A percentile compares a stretch with the other conserved stretches of the same genome.
Conservation (phyloP, 2,888 invertebrate species). For the Euplexia lucipara region DNA sequence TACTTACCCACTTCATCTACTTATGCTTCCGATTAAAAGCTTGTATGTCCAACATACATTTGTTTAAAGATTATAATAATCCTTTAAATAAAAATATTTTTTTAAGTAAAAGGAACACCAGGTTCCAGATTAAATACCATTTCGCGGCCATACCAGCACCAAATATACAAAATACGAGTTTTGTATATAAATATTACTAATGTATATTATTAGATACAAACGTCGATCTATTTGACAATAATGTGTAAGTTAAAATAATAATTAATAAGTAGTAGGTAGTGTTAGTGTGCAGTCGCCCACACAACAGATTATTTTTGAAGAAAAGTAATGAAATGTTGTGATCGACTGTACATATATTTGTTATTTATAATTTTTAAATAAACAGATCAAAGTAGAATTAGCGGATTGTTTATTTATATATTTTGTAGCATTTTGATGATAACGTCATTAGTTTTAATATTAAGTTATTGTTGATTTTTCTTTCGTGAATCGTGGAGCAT, state of each 20-base stretch:
- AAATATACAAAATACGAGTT: slow-evolving; percentile 58
- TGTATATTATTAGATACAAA: slow-evolving; percentile 47
- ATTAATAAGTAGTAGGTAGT: slow-evolving; percentile 22
- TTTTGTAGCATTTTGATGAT: slow-evolving; percentile 55
- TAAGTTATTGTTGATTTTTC: slow-evolving; percentile 57
- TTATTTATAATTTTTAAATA: slow-evolving; percentile 45
- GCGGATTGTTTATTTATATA: slow-evolving; percentile 63
- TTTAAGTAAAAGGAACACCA: slow-evolving; percentile 8
- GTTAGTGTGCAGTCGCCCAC: slow-evolving; percentile 34
- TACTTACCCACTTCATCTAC: background rate
- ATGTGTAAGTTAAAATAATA: slow-evolving; percentile 30
- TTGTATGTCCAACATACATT: slow-evolving; percentile 13
- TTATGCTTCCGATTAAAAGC: background rate
- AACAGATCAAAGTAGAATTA: slow-evolving; percentile 57
- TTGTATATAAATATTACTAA: slow-evolving; percentile 49
- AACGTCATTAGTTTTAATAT: slow-evolving; percentile 32
- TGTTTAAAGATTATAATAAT: slow-evolving; percentile 8
- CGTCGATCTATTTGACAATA: slow-evolving; percentile 47
- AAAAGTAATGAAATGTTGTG: background rate
- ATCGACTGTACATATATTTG: slow-evolving; percentile 22
- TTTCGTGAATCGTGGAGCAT: slow-evolving; percentile 40
- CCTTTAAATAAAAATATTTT: slow-evolving; percentile 6
- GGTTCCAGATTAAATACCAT: slow-evolving; percentile 29
- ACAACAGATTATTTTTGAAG: background rate
- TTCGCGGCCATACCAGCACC: slow-evolving; percentile 61